Conservation (phyloP, 1,140 invertebrate genomes). For the Zaprionus ghesquierei region DNA sequence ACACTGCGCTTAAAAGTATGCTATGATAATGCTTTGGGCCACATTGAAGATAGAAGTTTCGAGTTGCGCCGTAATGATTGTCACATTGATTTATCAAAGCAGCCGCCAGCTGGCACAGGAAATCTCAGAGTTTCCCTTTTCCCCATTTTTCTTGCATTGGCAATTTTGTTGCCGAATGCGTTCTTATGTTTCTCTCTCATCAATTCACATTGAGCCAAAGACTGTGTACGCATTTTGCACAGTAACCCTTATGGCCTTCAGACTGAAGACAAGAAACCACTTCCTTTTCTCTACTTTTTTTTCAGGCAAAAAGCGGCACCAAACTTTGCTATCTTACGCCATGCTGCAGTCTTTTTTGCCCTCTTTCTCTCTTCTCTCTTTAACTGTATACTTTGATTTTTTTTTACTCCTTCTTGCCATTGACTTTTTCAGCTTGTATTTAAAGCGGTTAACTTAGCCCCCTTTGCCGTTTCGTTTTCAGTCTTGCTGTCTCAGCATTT, state of each 20-base stretch:
- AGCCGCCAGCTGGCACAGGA: conserved; percentile 32
- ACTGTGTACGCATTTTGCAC: conserved; percentile 11
- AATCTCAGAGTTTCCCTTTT: conserved; percentile 6
- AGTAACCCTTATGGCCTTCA: conserved; percentile 22
- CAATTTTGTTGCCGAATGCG: conserved; percentile 73
- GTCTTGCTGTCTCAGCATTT: conserved; percentile 25
- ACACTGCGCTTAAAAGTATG: conserved; percentile 37
- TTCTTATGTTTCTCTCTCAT: neutral
- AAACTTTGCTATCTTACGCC: conserved; percentile 5
- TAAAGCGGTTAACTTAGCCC: conserved; percentile 29
- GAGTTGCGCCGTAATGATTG: conserved; percentile 62
- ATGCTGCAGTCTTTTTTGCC: neutral
- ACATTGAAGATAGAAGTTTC: conserved; percentile 48
- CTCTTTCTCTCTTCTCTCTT: neutral
- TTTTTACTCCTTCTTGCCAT: conserved; percentile 5
- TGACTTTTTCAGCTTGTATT: conserved; percentile 8
- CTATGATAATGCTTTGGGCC: conserved; percentile 27
- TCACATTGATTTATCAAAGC: conserved; percentile 79
- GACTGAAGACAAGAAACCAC: neutral
- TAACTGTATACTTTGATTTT: neutral
- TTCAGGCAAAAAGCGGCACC: conserved; percentile 13
- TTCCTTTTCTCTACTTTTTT: neutral
- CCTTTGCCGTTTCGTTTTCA: conserved; percentile 3
- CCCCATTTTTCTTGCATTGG: conserved; percentile 38
- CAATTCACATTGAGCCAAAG: neutral